Evolutionary conservation across 2,888 invertebrate species (phyloP).

Genomic region (Cataglyphis cursor): DNA sequence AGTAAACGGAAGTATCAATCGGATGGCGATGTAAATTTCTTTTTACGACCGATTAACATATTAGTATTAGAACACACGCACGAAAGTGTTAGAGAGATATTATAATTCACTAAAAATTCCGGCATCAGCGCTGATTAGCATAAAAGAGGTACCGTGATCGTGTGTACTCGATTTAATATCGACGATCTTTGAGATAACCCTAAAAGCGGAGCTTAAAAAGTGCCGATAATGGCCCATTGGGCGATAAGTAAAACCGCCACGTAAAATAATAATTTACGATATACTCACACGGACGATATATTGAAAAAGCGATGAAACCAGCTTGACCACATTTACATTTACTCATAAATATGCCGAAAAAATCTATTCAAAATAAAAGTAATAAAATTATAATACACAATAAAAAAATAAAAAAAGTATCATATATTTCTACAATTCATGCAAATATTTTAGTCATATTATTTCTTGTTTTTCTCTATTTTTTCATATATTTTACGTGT

Average conservation of each 20-base stretch:
- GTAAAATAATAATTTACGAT: slow-evolving; percentile 38
- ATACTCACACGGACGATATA: neutral
- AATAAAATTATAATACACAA: neutral
- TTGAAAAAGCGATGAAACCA: neutral
- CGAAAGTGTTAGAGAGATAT: slow-evolving; percentile 13
- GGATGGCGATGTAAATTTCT: slow-evolving; percentile 30
- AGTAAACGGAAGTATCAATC: neutral
- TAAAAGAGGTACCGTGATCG: slow-evolving; percentile 5
- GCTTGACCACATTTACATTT: slow-evolving; percentile 1
- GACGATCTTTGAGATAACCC: neutral
- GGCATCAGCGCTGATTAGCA: slow-evolving; percentile 35
- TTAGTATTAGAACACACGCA: slow-evolving; percentile 26
- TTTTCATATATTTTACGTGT: neutral
- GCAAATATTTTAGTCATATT: neutral
- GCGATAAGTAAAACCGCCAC: slow-evolving; percentile 13
- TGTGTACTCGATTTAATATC: slow-evolving; percentile 20
- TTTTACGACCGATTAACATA: slow-evolving; percentile 18
- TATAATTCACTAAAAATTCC: slow-evolving; percentile 48
- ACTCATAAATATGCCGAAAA: neutral
- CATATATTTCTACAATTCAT: neutral
- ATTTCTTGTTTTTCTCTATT: neutral
- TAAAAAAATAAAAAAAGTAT: neutral
- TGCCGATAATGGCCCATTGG: slow-evolving; percentile 23
- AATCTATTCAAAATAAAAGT: neutral
- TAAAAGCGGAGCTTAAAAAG: slow-evolving; percentile 30